Base-by-base conservation (phyloP, 2,888 invertebrate genomes). In the Xiphydria camelus region DNA sequence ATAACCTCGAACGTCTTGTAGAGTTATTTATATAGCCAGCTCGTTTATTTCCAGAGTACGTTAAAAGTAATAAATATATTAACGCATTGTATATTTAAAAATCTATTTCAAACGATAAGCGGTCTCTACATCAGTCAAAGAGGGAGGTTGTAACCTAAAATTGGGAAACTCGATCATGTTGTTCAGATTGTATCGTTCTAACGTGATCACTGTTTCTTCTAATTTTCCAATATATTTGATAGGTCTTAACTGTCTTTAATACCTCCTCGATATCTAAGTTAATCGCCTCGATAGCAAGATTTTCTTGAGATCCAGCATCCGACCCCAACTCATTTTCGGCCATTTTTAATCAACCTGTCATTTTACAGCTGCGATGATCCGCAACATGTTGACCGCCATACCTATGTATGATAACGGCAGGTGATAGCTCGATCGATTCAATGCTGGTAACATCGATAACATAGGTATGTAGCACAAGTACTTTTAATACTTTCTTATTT, bases 191-290 rank as follows among this genome's bases (percentile, higher is more conserved):
- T n/a, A n/a, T n/a, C n/a, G 15, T 29, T 29, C 15, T 2, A 29
- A 29, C 3, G 15, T 29, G 5, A 9, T 14, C 14, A 29, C 12
- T 26, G 14, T 12, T 10, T n/a, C 10, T 29, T 29, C 4, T 14
- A 29, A 12, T 29, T 14, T 29, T 29, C 6, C 6, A 2, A 29
- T 4, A 29, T 15, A 12, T 4, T 5, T 7, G 15, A 29, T 29
- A 29, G 15, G 14, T 14, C 4, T 4, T 12, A 29, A 12, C 12
- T 29, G 15, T 14, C 15, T 14, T 6, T 20, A 49, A 47, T 76
- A 86, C 86, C 79, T 86, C 87, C 68, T 87, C 87, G 53, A 87
- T 82, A 70, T 87, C 86, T 57, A 86, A 77, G 70, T 83, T 84
- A 49, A 84, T 64, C 2, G 78, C 75, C 49, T 79, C 80, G 12